These are phyloP conservation scores for Diuraphis noxia DNA, from an alignment of 1,140 invertebrate species.

Conservation along the genomic window DNA sequence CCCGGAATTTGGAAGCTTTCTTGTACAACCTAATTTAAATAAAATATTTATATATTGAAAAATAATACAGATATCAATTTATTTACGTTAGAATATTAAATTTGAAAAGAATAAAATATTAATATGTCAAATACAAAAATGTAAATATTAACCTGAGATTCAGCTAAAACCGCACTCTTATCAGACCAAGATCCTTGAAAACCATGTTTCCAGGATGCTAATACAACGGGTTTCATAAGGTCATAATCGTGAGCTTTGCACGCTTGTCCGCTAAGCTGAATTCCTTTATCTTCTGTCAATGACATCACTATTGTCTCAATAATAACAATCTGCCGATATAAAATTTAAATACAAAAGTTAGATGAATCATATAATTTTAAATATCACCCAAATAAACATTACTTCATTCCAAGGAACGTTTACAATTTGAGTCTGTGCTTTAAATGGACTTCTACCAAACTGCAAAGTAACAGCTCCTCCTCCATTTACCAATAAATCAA, in stretches of 20 bases:
- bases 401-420: conserved; percentile 97
- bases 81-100: not conserved
- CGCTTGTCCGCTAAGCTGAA: conserved; percentile 68
- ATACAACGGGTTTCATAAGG: conserved; percentile 87
- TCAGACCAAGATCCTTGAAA: conserved; percentile 94
- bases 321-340: conserved; percentile 74
- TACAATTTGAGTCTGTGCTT: conserved; percentile 85
- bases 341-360: not conserved
- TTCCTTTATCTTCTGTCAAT: conserved; percentile 74
- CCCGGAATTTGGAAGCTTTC: conserved; percentile 91
- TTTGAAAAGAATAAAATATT: not conserved
- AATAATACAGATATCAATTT: not conserved
- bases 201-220: conserved; percentile 95
- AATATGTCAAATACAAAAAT: not conserved
- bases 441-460: conserved; percentile 91
- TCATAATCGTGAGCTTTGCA: conserved; percentile 92
- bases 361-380: not conserved
- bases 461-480: conserved; percentile 92
- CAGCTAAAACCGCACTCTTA: conserved; percentile 86
- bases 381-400: conserved; percentile 57
- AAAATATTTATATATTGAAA: not conserved
- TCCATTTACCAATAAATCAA: conserved; percentile 95
- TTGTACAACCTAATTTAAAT: conserved; percentile 75
- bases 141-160: conserved; percentile 75
- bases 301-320: conserved; percentile 87